Percentiles rank a stretch among this genome's conserved stretches.
These are phyloP conservation scores for Spodoptera litura DNA, from an alignment of 1,140 invertebrate genomes.

Conservation along the genomic window DNA sequence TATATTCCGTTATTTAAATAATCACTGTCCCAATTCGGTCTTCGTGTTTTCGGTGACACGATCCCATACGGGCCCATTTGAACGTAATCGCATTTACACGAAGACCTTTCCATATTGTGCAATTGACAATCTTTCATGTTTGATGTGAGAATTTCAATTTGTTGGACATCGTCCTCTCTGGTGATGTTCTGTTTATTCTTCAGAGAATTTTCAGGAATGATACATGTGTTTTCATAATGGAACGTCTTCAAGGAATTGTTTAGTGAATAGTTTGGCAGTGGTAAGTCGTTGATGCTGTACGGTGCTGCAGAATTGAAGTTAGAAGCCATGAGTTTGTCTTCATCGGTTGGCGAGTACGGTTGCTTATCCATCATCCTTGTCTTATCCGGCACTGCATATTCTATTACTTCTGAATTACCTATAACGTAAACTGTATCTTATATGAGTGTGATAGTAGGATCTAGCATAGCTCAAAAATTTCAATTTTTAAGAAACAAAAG, in stretches of 20 bases:
- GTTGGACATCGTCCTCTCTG: conserved; percentile 79
- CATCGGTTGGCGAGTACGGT: conserved; percentile 83
- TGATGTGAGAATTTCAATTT: conserved; percentile 79
- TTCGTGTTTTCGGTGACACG: conserved; percentile 71
- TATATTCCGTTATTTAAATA: conserved; percentile 79
- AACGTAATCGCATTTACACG: conserved; percentile 81
- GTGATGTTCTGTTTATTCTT: conserved; percentile 80
- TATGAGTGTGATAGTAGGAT: conserved; percentile 54
- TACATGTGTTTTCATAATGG: conserved; percentile 81
- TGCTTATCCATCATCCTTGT: conserved; percentile 76
- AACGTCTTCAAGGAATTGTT: conserved; percentile 86
- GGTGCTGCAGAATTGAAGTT: conserved; percentile 73
- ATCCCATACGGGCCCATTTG: conserved; percentile 79
- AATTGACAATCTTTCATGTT: conserved; percentile 82
- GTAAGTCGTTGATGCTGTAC: conserved; percentile 80
- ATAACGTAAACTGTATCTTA: conserved; percentile 62
- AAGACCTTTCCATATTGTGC: conserved; percentile 76
- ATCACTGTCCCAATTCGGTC: conserved; percentile 78
- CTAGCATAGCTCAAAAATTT: neutral
- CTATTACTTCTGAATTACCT: conserved; percentile 81
- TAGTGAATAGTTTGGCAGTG: conserved; percentile 87
- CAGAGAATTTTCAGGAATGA: conserved; percentile 77
- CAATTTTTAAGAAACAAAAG: neutral
- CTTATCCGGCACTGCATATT: conserved; percentile 83
- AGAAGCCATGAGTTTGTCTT: conserved; percentile 83